Evolutionary conservation across 2,888 invertebrate species (phyloP).

Genomic region (Meganola albula): DNA sequence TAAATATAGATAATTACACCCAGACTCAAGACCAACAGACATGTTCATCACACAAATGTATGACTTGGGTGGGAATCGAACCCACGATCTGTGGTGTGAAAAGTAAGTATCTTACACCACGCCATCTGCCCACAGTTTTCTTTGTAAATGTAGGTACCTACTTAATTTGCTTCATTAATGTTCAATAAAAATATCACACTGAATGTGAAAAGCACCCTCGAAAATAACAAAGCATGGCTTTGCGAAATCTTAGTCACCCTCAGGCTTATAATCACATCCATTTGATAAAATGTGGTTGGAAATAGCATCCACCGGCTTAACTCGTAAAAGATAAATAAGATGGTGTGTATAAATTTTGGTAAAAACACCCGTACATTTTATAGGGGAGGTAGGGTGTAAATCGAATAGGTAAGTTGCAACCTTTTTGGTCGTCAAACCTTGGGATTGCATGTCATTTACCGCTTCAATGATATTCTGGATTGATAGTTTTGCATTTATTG

Average conservation of each 20-base stretch:
- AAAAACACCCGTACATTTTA: not conserved
- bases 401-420: constrained; percentile 11
- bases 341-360: not conserved
- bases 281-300: not conserved
- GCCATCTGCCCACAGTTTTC: too few relatives aligned
- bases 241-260: not conserved
- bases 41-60: too few relatives aligned
- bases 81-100: too few relatives aligned
- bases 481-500: constrained; percentile 24
- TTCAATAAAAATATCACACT: too few relatives aligned
- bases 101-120: too few relatives aligned
- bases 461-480: constrained; percentile 17
- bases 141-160: too few relatives aligned
- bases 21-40: too few relatives aligned
- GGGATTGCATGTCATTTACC: constrained; percentile 25
- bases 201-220: too few relatives aligned
- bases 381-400: not conserved
- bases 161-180: too few relatives aligned
- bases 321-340: constrained; percentile 1
- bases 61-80: too few relatives aligned
- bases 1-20: too few relatives aligned
- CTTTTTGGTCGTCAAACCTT: too few relatives aligned
- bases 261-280: not conserved
- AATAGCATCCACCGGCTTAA: not conserved
- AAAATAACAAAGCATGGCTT: not conserved